Conservation (phyloP, 2,888 invertebrate species). For the Germaria angustata region DNA sequence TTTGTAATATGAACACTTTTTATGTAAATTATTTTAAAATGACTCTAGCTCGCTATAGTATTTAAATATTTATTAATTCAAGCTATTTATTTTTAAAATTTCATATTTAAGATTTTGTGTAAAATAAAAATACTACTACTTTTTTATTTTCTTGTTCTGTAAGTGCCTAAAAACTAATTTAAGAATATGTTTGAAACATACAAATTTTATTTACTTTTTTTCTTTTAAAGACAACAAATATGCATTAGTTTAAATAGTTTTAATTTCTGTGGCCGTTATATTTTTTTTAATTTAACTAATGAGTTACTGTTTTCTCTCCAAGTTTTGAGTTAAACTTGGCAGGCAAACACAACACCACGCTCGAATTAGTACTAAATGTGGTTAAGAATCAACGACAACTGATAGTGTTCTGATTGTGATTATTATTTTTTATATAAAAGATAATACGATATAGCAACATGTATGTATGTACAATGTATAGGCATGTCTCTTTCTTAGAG, state of each 20-base stretch:
- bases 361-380: neutral
- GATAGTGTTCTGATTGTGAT: slow-evolving; percentile 76
- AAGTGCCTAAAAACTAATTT: too few species aligned
- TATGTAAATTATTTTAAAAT: too few species aligned
- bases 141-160: too few species aligned
- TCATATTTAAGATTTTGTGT: too few species aligned
- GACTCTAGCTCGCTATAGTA: too few species aligned
- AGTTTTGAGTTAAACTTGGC: neutral
- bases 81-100: too few species aligned
- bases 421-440: slow-evolving; percentile 74
- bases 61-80: too few species aligned
- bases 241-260: neutral
- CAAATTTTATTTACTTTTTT: neutral
- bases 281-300: neutral
- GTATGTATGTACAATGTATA: neutral
- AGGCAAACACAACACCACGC: slow-evolving; percentile 1
- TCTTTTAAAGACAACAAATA: neutral
- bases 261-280: neutral
- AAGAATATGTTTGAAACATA: too few species aligned
- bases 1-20: too few species aligned
- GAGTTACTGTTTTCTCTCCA: neutral
- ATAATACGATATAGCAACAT: neutral
- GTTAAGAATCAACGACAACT: slow-evolving; percentile 72
- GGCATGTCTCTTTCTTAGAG: slow-evolving; percentile 22
- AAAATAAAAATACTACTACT: too few species aligned